Base-by-base conservation (phyloP, 2,797 vertebrate species). In the Todus mexicanus region DNA sequence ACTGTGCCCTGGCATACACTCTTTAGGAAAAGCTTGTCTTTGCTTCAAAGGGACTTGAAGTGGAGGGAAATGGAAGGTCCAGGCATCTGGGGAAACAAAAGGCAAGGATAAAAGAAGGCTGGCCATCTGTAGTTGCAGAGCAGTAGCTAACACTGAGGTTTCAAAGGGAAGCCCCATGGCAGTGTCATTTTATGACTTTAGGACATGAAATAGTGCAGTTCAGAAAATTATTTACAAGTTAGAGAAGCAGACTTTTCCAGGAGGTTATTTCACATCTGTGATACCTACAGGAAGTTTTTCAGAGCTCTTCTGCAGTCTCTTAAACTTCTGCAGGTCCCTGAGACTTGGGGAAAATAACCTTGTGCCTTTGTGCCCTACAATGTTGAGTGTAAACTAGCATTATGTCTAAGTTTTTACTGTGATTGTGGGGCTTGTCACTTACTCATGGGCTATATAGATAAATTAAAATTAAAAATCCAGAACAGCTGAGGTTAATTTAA, bases 11-110 rank as follows among this genome's bases (percentile, higher is more conserved):
- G 5, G 37, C n/a, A 57, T 25, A 50, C 45, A 6, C n/a, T 69
- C 7, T 2, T 5, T 29, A 53, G n/a, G 11, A 65, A 50, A 45
- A 78, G 4, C 6, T 14, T 48, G 10, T 51, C 0, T 0, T 37
- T 47, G 21, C 42, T 91, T 66, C n/a, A 38, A 9, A 60, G 40
- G 8, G 31, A 56, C 19, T 78, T 9, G 3, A 42, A 33, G 26
- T 61, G 22, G 50, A 85, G 54, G 15, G 40, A 79, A 61, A 50
- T 35, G 20, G 43, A 68, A 60, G 31, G 20, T 37, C 26, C 9
- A 14, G 16, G 15, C n/a, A 31, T 63, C 37, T 1, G 5, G 29
- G 23, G 53, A 25, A 77, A 27, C 8, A 77, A 54, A 80, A 80
- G 17, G 11, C 3, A 6, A 51, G 40, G 15, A 17, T 38, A 17